Evolutionary conservation across 2,113 vertebrate species (phyloP).

Genomic region (Centropus bengalensis): DNA sequence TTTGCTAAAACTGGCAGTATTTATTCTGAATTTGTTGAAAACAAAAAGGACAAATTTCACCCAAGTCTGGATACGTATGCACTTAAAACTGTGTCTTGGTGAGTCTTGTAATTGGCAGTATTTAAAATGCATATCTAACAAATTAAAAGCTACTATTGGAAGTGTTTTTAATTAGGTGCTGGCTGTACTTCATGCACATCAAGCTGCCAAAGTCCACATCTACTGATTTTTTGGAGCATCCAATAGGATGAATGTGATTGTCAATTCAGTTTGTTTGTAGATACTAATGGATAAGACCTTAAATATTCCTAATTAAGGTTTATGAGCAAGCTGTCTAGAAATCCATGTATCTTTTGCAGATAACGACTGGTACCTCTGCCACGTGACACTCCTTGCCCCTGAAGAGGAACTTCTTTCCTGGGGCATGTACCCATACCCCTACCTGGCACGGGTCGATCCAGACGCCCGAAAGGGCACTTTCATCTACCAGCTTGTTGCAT

Average conservation of each 20-base stretch:
- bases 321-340: neutral
- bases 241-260: neutral
- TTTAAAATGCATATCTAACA: neutral
- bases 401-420: constrained; percentile 82
- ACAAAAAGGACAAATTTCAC: neutral
- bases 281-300: neutral
- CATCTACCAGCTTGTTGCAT: constrained; percentile 79
- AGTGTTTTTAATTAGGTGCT: neutral
- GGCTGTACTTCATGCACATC: neutral
- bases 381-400: constrained; percentile 78
- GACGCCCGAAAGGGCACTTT: constrained; percentile 76
- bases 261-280: neutral
- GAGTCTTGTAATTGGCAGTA: neutral
- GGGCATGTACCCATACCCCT: constrained; percentile 87
- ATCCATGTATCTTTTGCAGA: constrained; percentile 65
- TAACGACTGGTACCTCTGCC: constrained; percentile 86
- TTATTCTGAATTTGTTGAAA: neutral
- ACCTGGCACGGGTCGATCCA: constrained; percentile 79
- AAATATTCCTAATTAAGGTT: neutral
- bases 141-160: neutral
- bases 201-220: neutral
- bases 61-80: accelerated
- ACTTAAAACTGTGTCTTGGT: neutral
- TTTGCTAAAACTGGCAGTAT: neutral
- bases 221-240: neutral